Conservation (phyloP, 2,888 invertebrate species). For the Drosophila flavopinicola region DNA sequence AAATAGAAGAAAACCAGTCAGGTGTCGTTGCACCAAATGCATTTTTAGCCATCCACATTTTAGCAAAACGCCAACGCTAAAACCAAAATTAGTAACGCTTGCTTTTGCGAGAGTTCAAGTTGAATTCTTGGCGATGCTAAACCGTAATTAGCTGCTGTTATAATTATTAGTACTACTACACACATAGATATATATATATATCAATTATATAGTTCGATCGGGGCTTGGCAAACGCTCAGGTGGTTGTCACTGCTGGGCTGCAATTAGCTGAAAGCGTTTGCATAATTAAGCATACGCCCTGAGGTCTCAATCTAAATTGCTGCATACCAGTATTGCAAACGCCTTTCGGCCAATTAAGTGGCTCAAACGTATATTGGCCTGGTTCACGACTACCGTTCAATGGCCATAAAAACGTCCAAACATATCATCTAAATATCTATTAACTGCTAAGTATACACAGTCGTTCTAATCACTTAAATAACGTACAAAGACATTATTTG, state of each 20-base stretch:
- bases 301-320: slow-evolving; percentile 45
- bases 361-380: slow-evolving; percentile 47
- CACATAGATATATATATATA: neutral
- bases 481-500: slow-evolving; percentile 36
- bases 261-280: slow-evolving; percentile 68
- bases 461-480: slow-evolving; percentile 27
- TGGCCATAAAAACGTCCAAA: slow-evolving; percentile 38
- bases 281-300: slow-evolving; percentile 79
- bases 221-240: slow-evolving; percentile 36
- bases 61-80: slow-evolving; percentile 27
- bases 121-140: slow-evolving; percentile 55
- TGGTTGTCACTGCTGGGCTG: slow-evolving; percentile 42
- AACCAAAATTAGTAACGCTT: slow-evolving; percentile 3
- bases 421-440: slow-evolving; percentile 46
- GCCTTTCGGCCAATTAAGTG: slow-evolving; percentile 58
- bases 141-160: slow-evolving; percentile 59
- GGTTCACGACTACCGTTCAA: slow-evolving; percentile 47
- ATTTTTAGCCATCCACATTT: neutral
- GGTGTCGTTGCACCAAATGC: slow-evolving; percentile 46
- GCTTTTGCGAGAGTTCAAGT: slow-evolving; percentile 54
- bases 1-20: slow-evolving; percentile 46
- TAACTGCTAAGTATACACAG: slow-evolving; percentile 36
- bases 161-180: slow-evolving; percentile 37
- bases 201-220: slow-evolving; percentile 39
- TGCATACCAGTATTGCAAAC: slow-evolving; percentile 8